phyloP scores from a whole-genome alignment of 2,797 vertebrate species.

The Aerospiza tachiro region DNA sequence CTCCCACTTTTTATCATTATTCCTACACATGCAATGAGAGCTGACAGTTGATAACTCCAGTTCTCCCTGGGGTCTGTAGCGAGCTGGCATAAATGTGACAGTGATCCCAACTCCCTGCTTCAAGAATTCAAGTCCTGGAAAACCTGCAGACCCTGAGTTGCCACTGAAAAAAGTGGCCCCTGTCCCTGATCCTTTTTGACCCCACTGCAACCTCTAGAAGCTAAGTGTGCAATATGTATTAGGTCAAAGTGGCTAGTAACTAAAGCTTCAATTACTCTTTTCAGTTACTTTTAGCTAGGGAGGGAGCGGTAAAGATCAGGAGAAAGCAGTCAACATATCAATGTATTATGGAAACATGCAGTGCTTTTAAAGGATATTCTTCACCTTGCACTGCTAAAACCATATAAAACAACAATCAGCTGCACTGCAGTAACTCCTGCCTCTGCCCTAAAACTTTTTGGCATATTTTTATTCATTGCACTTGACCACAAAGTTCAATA shows the following conservation, averaged over 20 bases:
- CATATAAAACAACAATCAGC: not conserved
- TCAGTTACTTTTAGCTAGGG: not conserved
- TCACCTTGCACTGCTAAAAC: not conserved
- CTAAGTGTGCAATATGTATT: not conserved
- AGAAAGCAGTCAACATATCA: not conserved
- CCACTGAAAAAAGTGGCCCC: not conserved
- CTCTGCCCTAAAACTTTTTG: not conserved
- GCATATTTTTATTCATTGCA: not conserved
- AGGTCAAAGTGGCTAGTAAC: not conserved
- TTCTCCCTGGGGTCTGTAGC: not conserved
- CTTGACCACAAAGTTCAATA: not conserved
- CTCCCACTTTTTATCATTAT: fast-evolving
- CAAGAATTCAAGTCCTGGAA: not conserved
- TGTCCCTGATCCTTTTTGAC: not conserved
- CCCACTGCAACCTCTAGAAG: not conserved
- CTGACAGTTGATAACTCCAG: not conserved
- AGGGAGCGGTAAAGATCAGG: not conserved
- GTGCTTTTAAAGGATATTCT: not conserved
- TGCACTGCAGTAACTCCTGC: not conserved
- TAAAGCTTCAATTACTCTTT: not conserved
- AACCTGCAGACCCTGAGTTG: not conserved
- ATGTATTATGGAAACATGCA: not conserved
- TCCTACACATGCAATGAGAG: not conserved
- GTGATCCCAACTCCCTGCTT: not conserved
- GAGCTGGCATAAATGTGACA: not conserved